phyloP scores from a whole-genome alignment of 1,140 invertebrate genomes.

The Heliconius hermathena region DNA sequence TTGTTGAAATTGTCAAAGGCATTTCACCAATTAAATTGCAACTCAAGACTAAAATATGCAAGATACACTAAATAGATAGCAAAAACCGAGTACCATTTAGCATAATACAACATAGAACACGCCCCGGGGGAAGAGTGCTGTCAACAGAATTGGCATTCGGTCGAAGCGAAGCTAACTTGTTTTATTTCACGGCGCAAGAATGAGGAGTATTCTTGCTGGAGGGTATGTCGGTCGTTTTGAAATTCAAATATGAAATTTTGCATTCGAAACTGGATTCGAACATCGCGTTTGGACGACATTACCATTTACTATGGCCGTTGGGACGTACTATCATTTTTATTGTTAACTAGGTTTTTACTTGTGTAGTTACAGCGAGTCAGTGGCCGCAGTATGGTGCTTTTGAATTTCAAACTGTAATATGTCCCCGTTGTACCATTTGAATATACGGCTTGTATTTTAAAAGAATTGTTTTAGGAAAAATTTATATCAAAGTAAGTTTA shows the following conservation, averaged over 20 bases:
- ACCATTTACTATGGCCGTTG: constrained; percentile 37
- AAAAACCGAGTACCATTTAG: constrained; percentile 18
- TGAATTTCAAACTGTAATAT: not conserved
- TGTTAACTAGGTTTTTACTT: constrained; percentile 31
- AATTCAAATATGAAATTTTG: constrained; percentile 77
- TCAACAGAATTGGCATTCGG: constrained; percentile 65
- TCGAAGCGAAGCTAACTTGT: constrained; percentile 58
- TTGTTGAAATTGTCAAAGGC: not conserved
- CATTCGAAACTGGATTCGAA: constrained; percentile 66
- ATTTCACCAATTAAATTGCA: not conserved
- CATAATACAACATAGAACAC: constrained; percentile 26
- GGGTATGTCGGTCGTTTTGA: constrained; percentile 65
- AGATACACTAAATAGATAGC: not conserved
- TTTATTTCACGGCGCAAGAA: constrained; percentile 65
- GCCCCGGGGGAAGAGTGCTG: constrained; percentile 36
- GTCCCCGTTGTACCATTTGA: not conserved
- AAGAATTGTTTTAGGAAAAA: not conserved
- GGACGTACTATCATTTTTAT: constrained; percentile 42
- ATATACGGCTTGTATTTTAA: not conserved
- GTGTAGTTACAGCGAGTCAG: not conserved
- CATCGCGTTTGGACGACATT: constrained; percentile 49
- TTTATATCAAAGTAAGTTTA: not conserved
- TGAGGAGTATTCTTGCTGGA: constrained; percentile 54
- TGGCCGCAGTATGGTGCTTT: not conserved
- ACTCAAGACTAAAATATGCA: not conserved